Conservation (phyloP, 2,797 vertebrate species). For the Calcarius lapponicus region DNA sequence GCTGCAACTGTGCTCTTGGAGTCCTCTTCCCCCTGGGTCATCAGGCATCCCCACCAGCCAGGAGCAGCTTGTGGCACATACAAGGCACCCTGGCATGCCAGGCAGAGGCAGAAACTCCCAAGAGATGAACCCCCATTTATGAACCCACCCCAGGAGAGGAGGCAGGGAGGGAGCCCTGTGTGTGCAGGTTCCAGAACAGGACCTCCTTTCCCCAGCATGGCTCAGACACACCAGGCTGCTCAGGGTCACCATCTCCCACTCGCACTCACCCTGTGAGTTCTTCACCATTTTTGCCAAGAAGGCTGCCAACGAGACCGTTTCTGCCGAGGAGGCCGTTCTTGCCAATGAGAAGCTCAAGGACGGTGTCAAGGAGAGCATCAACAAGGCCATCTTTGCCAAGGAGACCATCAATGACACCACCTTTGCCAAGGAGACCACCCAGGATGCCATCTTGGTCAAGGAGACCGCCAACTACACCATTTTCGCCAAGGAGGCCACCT, state of each 20-base stretch:
- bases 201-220: not conserved
- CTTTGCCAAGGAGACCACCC: accelerated
- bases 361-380: not conserved
- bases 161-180: no score
- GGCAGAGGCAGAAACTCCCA: not conserved
- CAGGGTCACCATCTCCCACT: not conserved
- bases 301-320: slow-evolving; percentile 33
- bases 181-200: not conserved
- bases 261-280: slow-evolving; percentile 62
- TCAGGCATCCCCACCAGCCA: not conserved
- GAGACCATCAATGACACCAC: not conserved
- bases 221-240: accelerated
- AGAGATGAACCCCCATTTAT: not conserved
- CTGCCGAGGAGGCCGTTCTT: slow-evolving; percentile 33
- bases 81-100: no score
- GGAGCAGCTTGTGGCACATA: not conserved
- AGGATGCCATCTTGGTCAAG: not conserved
- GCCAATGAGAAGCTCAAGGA: slow-evolving; percentile 26
- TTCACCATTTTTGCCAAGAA: not conserved
- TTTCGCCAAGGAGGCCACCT: accelerated
- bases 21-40: not conserved
- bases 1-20: accelerated
- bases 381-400: not conserved
- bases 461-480: not conserved
- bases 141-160: not conserved